phyloP scores from a whole-genome alignment of 1,140 invertebrate genomes.

The Drosophila elegans region DNA sequence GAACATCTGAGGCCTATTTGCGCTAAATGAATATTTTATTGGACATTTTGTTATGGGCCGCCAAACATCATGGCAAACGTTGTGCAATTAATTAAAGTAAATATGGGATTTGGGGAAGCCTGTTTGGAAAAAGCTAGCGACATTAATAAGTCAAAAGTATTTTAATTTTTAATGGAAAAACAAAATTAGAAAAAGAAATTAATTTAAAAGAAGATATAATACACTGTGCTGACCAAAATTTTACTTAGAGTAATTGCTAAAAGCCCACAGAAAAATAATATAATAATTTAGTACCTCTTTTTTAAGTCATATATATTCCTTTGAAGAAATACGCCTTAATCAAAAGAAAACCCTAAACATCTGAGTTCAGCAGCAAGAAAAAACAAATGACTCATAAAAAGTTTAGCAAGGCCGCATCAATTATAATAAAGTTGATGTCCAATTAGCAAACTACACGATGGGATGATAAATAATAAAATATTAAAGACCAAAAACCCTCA shows the following conservation, averaged over 20 bases:
- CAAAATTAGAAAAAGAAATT: no score
- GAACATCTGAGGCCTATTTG: constrained; percentile 49
- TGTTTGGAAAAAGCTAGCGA: background rate
- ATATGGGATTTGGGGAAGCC: constrained; percentile 5
- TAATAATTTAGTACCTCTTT: background rate
- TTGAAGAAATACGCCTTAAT: constrained; percentile 1
- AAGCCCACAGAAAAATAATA: background rate
- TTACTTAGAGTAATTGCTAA: no score
- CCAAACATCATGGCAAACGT: constrained; percentile 45
- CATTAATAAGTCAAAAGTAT: background rate
- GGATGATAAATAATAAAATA: constrained; percentile 22
- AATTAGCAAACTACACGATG: constrained; percentile 35
- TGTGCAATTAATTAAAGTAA: constrained; percentile 64
- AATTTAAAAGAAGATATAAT: no score
- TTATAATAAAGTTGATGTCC: constrained; percentile 44
- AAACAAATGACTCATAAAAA: constrained; percentile 14
- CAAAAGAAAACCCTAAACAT: background rate
- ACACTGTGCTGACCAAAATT: no score
- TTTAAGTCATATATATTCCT: background rate
- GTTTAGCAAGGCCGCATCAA: constrained; percentile 14
- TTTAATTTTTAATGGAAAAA: no score
- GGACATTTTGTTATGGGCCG: constrained; percentile 50
- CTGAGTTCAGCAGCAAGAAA: background rate
- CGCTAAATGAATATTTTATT: constrained; percentile 77
- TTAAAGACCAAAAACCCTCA: constrained; percentile 9